Percentiles rank a stretch among this genome's conserved stretches.
Conservation (phyloP, 2,888 invertebrate genomes). For the Erebia ligea region DNA sequence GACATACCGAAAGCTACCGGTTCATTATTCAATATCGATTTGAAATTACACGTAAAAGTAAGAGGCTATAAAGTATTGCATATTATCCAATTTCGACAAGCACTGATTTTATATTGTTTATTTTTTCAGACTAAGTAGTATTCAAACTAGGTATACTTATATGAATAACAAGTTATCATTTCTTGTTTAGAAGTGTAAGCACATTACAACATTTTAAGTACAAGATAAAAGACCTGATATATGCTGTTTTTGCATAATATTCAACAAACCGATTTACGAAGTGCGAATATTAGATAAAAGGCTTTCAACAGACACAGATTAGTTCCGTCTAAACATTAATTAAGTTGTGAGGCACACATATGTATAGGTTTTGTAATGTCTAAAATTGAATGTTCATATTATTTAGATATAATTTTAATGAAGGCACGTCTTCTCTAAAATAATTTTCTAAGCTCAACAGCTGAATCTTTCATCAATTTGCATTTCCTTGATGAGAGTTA, state of each 20-base stretch:
- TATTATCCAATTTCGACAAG: background rate
- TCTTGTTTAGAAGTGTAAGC: background rate
- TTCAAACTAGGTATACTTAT: background rate
- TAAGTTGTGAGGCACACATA: slow-evolving; percentile 11
- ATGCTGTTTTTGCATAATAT: background rate
- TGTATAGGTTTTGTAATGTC: background rate
- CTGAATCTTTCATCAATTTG: background rate
- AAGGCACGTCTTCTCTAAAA: slow-evolving; percentile 5
- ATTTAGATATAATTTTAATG: background rate
- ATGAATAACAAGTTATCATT: background rate
- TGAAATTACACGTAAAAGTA: background rate
- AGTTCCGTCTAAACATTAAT: background rate
- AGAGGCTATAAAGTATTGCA: no score
- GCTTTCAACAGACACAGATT: background rate
- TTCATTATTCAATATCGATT: slow-evolving; percentile 9
- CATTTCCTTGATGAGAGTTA: slow-evolving; percentile 8
- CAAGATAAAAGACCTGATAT: background rate
- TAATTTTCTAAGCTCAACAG: slow-evolving; percentile 9
- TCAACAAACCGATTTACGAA: background rate
- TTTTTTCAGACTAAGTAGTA: background rate
- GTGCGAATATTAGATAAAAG: background rate
- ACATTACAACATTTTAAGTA: background rate
- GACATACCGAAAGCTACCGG: slow-evolving; percentile 4
- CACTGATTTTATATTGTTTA: background rate
- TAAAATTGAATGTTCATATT: slow-evolving; percentile 2